Conservation (phyloP, 1,140 invertebrate genomes). For the Nasonia longicornis region DNA sequence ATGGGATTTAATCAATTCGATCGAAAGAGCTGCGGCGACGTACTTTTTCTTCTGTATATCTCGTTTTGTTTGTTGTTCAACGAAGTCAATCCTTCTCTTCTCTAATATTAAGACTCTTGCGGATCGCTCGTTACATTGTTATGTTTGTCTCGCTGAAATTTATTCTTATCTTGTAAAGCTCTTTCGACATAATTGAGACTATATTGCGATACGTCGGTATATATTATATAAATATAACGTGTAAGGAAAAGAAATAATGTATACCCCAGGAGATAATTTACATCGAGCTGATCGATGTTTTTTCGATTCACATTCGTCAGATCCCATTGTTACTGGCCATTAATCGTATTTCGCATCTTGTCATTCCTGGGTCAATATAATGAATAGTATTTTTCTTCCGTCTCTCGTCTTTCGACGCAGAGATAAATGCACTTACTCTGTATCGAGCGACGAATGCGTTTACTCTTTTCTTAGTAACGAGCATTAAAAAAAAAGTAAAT, state of each 20-base stretch:
- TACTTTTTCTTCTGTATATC: background rate
- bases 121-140: slow-evolving; percentile 1
- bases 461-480: slow-evolving; percentile 16
- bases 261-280: slow-evolving; percentile 13
- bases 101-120: background rate
- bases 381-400: slow-evolving; percentile 45
- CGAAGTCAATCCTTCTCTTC: background rate
- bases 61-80: background rate
- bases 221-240: background rate
- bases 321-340: slow-evolving; percentile 36
- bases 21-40: slow-evolving; percentile 3
- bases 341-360: slow-evolving; percentile 46
- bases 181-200: slow-evolving; percentile 1
- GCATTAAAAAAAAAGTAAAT: background rate
- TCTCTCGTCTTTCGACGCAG: slow-evolving; percentile 39
- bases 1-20: slow-evolving; percentile 24
- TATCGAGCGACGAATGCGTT: background rate
- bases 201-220: background rate
- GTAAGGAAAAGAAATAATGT: background rate
- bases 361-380: slow-evolving; percentile 54
- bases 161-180: slow-evolving; percentile 12
- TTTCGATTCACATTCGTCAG: slow-evolving; percentile 7
- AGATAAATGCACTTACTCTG: background rate
- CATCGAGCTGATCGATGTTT: background rate
- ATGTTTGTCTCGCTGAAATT: background rate